Conservation (phyloP, 2,797 vertebrate species). For the Malurus leucopterus region DNA sequence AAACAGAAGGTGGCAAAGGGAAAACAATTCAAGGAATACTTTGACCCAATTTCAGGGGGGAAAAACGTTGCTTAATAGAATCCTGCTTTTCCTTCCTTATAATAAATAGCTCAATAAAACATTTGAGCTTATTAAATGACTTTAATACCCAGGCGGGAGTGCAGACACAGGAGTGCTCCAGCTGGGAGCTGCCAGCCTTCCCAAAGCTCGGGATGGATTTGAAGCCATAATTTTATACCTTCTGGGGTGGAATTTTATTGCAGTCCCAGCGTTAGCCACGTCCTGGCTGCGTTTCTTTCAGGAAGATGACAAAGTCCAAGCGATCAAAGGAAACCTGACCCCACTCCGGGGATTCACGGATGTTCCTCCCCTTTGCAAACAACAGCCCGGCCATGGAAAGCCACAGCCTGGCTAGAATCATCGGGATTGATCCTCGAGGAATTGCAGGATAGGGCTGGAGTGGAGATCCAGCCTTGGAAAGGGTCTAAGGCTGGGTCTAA, state of each 20-base stretch:
- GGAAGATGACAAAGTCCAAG: not conserved
- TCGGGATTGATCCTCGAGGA: fast-evolving
- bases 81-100: not conserved
- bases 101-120: not conserved
- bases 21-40: not conserved
- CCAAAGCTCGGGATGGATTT: fast-evolving
- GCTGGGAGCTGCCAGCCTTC: not conserved
- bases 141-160: fast-evolving
- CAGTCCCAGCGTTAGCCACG: not conserved
- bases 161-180: not conserved
- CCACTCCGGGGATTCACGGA: fast-evolving
- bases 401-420: fast-evolving
- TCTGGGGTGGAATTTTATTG: not conserved
- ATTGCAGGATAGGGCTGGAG: fast-evolving
- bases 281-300: not conserved
- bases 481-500: too few species aligned
- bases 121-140: not conserved
- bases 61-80: not conserved
- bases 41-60: not conserved
- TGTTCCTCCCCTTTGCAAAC: not conserved
- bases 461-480: fast-evolving
- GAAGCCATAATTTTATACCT: not conserved
- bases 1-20: not conserved
- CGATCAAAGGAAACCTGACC: fast-evolving
- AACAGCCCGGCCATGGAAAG: fast-evolving